Evolutionary conservation across 2,113 vertebrate species (phyloP).

Genomic region (Gymnarchus niloticus): DNA sequence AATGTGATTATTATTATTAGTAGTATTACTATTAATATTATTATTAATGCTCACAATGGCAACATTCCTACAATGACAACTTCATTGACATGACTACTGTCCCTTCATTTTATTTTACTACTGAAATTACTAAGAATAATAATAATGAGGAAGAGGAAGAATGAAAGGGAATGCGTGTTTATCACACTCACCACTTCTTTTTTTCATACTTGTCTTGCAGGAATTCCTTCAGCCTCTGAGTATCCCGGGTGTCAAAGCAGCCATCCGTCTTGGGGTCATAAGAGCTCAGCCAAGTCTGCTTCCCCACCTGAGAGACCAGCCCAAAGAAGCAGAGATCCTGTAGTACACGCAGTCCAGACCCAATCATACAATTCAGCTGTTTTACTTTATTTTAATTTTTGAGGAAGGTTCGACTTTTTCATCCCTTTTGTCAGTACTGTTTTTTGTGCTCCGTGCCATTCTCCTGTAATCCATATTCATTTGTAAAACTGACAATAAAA

Average conservation of each 20-base stretch:
- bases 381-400: too few species aligned
- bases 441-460: too few species aligned
- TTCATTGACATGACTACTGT: not conserved
- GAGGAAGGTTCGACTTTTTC: too few species aligned
- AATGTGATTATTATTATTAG: not conserved
- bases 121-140: not conserved
- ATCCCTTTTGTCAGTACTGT: too few species aligned
- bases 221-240: constrained; percentile 85
- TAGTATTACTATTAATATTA: not conserved
- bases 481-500: not conserved
- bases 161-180: not conserved
- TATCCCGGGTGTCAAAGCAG: constrained; percentile 75
- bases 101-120: not conserved
- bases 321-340: too few species aligned
- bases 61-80: not conserved
- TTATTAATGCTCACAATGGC: too few species aligned
- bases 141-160: not conserved
- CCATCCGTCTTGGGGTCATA: constrained; percentile 75
- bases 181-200: constrained; percentile 74
- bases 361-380: too few species aligned
- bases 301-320: constrained; percentile 69
- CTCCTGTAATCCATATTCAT: too few species aligned
- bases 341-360: too few species aligned
- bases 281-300: constrained; percentile 78
- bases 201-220: constrained; percentile 89